Conservation (phyloP, 1,140 invertebrate genomes). For the Drosophila elegans region DNA sequence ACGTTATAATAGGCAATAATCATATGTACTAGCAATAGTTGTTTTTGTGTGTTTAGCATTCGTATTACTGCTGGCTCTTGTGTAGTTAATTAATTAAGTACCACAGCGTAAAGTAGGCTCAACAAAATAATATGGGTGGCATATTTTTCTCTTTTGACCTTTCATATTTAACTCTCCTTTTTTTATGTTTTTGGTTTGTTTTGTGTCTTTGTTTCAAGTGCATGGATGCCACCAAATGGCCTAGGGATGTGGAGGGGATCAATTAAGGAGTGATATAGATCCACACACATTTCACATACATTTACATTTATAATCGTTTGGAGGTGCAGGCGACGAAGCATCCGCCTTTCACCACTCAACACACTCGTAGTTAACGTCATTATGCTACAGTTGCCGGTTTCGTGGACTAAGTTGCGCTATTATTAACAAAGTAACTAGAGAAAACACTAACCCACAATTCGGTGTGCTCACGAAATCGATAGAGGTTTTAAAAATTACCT, state of each 20-base stretch:
- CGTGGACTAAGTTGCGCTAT: conserved; percentile 74
- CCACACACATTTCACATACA: conserved; percentile 73
- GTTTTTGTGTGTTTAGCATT: conserved; percentile 56
- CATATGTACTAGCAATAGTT: conserved; percentile 70
- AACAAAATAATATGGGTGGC: conserved; percentile 69
- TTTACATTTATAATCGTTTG: conserved; percentile 46
- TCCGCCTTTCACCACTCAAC: conserved; percentile 28
- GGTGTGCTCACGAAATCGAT: conserved; percentile 3
- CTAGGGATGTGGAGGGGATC: conserved; percentile 1
- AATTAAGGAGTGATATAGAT: conserved; percentile 34
- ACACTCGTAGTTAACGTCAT: conserved; percentile 40
- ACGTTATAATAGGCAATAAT: conserved; percentile 76
- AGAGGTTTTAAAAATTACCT: background rate
- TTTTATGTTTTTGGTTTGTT: conserved; percentile 40
- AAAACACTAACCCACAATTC: conserved; percentile 63
- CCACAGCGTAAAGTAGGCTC: conserved; percentile 68
- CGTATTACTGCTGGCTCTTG: conserved; percentile 55
- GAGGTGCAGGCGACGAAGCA: conserved; percentile 15
- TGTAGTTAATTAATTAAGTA: conserved; percentile 73
- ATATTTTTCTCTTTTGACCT: conserved; percentile 32
- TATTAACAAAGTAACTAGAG: conserved; percentile 75
- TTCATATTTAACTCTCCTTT: conserved; percentile 17
- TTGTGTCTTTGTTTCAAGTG: conserved; percentile 57
- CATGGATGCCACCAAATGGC: conserved; percentile 16
- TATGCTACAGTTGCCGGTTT: conserved; percentile 44